Evolutionary conservation across 2,888 invertebrate species (phyloP), one percentile per base, ranked within the genome.

Genomic region (Hecatera dysodea): DNA sequence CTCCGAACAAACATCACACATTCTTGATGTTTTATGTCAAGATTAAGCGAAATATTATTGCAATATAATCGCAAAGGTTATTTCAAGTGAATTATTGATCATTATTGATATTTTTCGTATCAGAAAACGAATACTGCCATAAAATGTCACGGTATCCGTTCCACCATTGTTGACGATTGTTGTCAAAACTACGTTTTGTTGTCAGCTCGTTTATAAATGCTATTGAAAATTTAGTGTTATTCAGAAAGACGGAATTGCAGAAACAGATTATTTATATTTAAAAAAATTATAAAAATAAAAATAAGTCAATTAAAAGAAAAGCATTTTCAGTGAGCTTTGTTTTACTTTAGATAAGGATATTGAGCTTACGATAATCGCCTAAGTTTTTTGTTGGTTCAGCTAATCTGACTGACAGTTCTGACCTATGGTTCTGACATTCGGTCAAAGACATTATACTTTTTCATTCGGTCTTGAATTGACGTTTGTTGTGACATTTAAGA

Each of bases 1-100:
- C 96, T 99, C 98, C 93, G 98, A 97, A 97, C 99, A 99, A 96
- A 98, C 98, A 97, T 99, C 99, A 97, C 99, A 99, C 98, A 96
- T 96, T 94, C 92, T 96, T 91, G 88, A 88, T 75, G 98, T 98
- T 96, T 95, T 95, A 88, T 75, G 85, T 90, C 78, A 89, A 91
- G 87, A 88, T 86, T 86, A 81, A 87, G 91, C 91, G 92, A 92
- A 93, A 93, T 94, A 94, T 93, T 94, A 92, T 90, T 91, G 90
- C 87, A 93, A 93, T 93, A 94, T 92, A 90, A 92, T 93, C 92
- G 93, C 93, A 91, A 89, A 80, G 89, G 84, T 84, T 90, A 90
- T 89, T 91, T 90, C 88, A 86, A 85, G 89, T 90, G 88, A 91
- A 92, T 88, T 91, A 92, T 90, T 92, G 92, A 94, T 90, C 95